Percentiles rank a stretch among this genome's conserved stretches.
phyloP scores from a whole-genome alignment of 2,797 vertebrate species.

The Alosa sapidissima region DNA sequence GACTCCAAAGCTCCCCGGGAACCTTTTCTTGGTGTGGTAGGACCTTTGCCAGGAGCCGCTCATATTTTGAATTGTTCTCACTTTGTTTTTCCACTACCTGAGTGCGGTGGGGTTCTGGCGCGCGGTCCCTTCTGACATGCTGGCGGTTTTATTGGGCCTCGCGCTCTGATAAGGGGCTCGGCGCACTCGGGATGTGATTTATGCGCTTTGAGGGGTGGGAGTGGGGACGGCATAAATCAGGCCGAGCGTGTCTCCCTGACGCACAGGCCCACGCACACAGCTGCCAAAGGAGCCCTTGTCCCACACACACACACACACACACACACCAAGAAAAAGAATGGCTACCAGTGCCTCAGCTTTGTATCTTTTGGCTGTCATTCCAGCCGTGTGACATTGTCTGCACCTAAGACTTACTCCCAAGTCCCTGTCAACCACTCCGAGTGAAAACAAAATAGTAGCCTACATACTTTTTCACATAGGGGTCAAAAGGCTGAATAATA shows the following conservation, averaged over 20 bases:
- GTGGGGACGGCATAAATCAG: constrained; percentile 31
- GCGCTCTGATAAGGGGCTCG: constrained; percentile 71
- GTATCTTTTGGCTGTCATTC: constrained; percentile 12
- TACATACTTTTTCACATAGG: not conserved
- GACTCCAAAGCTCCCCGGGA: constrained; percentile 37
- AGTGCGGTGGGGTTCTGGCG: constrained; percentile 57
- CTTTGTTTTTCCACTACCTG: constrained; percentile 61
- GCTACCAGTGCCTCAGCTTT: not conserved
- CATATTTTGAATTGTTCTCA: constrained; percentile 64
- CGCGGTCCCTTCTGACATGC: constrained; percentile 56
- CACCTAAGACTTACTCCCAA: not conserved
- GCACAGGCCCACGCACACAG: constrained; percentile 6
- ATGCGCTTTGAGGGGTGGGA: constrained; percentile 55
- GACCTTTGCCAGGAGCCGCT: constrained; percentile 61
- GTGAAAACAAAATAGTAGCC: constrained; percentile 26
- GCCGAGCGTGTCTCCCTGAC: constrained; percentile 2
- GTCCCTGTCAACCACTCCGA: constrained; percentile 9
- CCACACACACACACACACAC: too few relatives aligned
- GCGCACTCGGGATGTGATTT: constrained; percentile 69
- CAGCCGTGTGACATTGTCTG: not conserved
- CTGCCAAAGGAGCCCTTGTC: constrained; percentile 7
- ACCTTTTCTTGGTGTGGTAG: constrained; percentile 27
- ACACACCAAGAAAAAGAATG: not conserved
- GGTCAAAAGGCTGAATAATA: constrained; percentile 25
- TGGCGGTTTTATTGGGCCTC: constrained; percentile 65